phyloP scores from a whole-genome alignment of 2,113 vertebrate genomes.

The Monarcha castaneiventris region DNA sequence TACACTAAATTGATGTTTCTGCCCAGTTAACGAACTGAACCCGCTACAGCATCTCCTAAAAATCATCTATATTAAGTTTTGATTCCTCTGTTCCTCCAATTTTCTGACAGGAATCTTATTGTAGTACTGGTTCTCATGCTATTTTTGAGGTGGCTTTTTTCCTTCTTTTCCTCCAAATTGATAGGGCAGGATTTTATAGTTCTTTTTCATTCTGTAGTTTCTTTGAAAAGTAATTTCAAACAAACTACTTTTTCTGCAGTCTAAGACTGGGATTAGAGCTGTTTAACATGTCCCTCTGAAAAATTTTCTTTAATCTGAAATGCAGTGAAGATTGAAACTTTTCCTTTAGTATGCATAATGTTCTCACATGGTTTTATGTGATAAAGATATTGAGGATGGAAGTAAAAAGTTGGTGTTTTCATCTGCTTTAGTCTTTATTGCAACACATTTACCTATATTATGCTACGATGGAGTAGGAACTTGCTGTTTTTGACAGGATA shows the following conservation, averaged over 20 bases:
- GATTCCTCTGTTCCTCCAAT: neutral
- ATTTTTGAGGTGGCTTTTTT: neutral
- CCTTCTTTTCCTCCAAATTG: neutral
- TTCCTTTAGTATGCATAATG: neutral
- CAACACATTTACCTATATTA: neutral
- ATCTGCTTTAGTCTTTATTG: neutral
- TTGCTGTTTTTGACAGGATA: rapidly evolving
- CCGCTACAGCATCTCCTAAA: neutral
- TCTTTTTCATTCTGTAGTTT: neutral
- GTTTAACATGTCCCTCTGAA: neutral
- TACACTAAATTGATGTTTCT: too few species aligned
- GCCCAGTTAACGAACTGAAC: too few species aligned
- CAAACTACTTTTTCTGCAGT: neutral
- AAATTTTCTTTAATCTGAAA: neutral
- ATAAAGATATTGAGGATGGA: neutral
- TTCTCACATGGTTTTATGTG: neutral
- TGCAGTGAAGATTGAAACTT: neutral
- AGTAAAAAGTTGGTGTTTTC: neutral
- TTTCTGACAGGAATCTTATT: neutral
- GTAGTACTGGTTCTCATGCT: neutral
- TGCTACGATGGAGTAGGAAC: neutral
- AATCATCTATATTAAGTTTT: neutral
- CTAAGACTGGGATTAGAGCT: neutral
- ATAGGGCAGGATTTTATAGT: neutral
- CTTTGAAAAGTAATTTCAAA: neutral